Percentiles rank a stretch among this genome's conserved stretches.
Evolutionary conservation across 2,888 invertebrate genomes (phyloP).

Genomic region (Anagyrus pseudococci): DNA sequence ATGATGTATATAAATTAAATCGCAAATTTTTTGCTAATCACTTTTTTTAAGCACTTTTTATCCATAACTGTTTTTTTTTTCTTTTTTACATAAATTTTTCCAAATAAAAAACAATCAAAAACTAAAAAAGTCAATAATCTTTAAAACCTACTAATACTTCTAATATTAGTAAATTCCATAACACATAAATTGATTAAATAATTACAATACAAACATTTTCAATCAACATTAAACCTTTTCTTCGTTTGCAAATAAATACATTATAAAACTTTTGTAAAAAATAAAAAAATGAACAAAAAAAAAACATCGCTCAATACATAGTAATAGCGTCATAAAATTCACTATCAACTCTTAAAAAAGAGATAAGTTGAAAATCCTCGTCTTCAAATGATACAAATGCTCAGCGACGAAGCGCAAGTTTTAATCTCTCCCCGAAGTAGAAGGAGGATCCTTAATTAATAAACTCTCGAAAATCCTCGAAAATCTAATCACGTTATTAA

Average conservation of each 20-base stretch:
- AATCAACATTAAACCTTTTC: too few relatives aligned
- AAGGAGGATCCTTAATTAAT: conserved; percentile 18
- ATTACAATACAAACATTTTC: neutral
- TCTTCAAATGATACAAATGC: conserved; percentile 12
- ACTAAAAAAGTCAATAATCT: too few relatives aligned
- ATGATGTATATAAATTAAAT: neutral
- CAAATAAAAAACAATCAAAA: too few relatives aligned
- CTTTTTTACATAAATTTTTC: too few relatives aligned
- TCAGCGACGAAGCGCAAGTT: conserved; percentile 4
- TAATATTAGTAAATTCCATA: neutral
- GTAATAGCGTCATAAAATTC: neutral
- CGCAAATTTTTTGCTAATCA: too few relatives aligned
- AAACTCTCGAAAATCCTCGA: conserved; percentile 1
- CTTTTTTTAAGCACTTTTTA: too few relatives aligned
- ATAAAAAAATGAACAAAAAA: neutral
- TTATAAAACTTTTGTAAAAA: too few relatives aligned
- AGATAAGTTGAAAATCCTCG: neutral
- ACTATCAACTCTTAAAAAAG: too few relatives aligned
- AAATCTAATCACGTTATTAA: conserved; percentile 18
- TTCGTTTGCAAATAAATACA: too few relatives aligned
- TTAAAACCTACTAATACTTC: neutral
- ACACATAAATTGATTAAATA: neutral
- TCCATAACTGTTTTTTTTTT: too few relatives aligned
- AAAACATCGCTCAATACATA: neutral
- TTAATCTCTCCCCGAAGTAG: neutral